Base-by-base conservation (phyloP, 2,888 invertebrate species). In the Plagiodera versicolora region DNA sequence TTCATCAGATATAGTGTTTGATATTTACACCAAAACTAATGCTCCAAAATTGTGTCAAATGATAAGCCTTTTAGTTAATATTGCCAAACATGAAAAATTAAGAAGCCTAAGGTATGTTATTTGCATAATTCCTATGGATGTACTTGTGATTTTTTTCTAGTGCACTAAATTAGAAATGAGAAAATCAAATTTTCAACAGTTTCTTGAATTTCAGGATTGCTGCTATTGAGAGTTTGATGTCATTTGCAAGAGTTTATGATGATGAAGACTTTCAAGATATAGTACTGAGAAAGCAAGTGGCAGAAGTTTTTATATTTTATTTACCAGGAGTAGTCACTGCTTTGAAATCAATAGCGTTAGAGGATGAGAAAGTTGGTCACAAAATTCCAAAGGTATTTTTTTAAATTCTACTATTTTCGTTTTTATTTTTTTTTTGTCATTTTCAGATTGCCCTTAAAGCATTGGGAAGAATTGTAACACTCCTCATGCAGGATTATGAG, bases 51-150 rank as follows among this genome's bases (percentile, higher is more conserved):
- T 91, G 48, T 87, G 88, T 2, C 87, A 89, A 72, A 85, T 87
- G 51, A 81, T 91, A 48, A 87, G 86, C 69, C 82, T 87, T 0
- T 83, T 87, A 14, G 80, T 89, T 1, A 86, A 87, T 68, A 79
- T 91, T 16, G 87, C 89, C 9, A 86, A 86, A 74, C 77, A 80
- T 32, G 91, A 92, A 74, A 88, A 85, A 74, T 83, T 86, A 44
- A 81, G 83, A 35, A 77, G 83, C 47, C 78, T 92, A 11, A 86
- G 88, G 89, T 90, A 79, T 75, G 70, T 68, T 32, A 32, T 2
- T 50, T 24, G 20, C 32, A 10, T 28, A 14, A 20, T 18, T 18
- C n/a, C 39, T 56, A 32, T 47, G 2, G 14, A 32, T 24, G 24
- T 24, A 24, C 24, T 24, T 24, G 24, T 24, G 24, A 10, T n/a